phyloP scores from a whole-genome alignment of 2,888 invertebrate species.

The Podabrus alpinus region DNA sequence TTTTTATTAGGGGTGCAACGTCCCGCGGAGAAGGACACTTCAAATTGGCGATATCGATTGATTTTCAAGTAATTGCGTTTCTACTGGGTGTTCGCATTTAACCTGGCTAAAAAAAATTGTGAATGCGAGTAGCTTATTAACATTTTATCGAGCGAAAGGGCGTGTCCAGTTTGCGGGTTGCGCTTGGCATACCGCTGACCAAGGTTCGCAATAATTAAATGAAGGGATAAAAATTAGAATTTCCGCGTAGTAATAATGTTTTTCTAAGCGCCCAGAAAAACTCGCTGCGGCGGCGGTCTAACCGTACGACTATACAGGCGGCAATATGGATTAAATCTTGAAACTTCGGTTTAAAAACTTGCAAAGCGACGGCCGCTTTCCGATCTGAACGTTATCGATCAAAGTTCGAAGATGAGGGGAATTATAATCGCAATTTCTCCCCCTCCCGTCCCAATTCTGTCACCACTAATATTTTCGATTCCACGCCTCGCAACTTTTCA shows the following conservation, averaged over 20 bases:
- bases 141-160: not conserved
- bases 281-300: too few species aligned
- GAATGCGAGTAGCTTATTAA: not conserved
- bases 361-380: too few species aligned
- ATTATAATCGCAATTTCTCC: not conserved
- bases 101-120: not conserved
- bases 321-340: too few species aligned
- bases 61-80: not conserved
- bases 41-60: not conserved
- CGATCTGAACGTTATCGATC: not conserved
- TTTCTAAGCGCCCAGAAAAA: too few species aligned
- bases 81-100: not conserved
- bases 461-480: not conserved
- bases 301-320: too few species aligned
- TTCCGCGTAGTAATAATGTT: too few species aligned
- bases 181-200: too few species aligned
- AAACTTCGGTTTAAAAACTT: too few species aligned
- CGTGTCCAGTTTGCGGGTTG: not conserved
- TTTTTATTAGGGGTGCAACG: too few species aligned
- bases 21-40: too few species aligned
- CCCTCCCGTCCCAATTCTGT: not conserved
- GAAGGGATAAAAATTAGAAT: too few species aligned
- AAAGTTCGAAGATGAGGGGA: not conserved
- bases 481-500: not conserved
- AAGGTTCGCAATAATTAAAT: too few species aligned